Evolutionary conservation across 2,113 vertebrate genomes (phyloP).

Genomic region (Lutjanus erythropterus): DNA sequence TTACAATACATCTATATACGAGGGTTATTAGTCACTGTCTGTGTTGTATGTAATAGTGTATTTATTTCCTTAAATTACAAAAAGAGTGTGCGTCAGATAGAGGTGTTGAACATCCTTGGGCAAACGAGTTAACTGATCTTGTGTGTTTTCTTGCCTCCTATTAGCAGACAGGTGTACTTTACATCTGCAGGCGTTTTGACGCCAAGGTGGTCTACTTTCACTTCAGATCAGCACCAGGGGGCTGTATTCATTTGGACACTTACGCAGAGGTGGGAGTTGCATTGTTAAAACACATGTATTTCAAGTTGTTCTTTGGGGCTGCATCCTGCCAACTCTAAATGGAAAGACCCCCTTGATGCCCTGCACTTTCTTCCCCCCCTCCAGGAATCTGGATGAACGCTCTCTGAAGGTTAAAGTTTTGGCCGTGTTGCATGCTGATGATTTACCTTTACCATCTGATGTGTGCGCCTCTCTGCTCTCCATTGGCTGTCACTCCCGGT

Average conservation of each 20-base stretch:
- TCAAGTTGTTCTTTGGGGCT: conserved; percentile 45
- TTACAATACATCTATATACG: not conserved
- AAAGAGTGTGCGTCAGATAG: not conserved
- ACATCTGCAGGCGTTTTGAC: conserved; percentile 30
- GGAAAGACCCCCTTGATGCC: conserved; percentile 10
- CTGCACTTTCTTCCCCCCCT: conserved; percentile 15
- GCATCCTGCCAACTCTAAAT: conserved; percentile 45
- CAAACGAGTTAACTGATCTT: conserved; percentile 32
- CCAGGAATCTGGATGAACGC: conserved; percentile 12
- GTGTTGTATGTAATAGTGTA: not conserved
- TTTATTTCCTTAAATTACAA: not conserved
- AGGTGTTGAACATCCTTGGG: conserved; percentile 19
- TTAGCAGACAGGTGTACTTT: conserved; percentile 43
- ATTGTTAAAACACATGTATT: conserved; percentile 51
- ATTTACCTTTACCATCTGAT: conserved; percentile 66
- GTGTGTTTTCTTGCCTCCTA: conserved; percentile 9
- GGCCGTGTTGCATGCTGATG: conserved; percentile 22
- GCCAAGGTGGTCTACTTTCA: conserved; percentile 50
- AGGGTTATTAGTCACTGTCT: not conserved
- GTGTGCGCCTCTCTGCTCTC: conserved; percentile 38
- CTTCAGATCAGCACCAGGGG: conserved; percentile 22
- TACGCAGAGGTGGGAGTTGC: conserved; percentile 32
- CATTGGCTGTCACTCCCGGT: conserved; percentile 59
- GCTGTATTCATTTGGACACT: conserved; percentile 42
- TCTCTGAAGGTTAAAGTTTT: conserved; percentile 61